These are phyloP conservation scores for Stegophylla sp. DNA, from an alignment of 2,888 invertebrate species.

Conservation along the genomic window DNA sequence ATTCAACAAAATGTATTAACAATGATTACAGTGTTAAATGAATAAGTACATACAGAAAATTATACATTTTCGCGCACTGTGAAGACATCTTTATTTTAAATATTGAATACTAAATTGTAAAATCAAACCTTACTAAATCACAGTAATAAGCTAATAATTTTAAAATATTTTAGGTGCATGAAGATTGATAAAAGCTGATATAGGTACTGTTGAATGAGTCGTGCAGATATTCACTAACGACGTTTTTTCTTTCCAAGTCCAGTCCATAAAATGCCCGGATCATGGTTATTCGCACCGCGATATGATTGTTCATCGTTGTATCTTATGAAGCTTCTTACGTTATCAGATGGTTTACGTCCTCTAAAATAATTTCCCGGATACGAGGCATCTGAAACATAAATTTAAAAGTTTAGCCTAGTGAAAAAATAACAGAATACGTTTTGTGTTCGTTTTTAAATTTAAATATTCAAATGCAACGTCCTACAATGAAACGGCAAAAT, in stretches of 20 bases:
- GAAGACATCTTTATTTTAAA: constrained; percentile 24
- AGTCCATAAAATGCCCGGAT: constrained; percentile 74
- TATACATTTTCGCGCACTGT: background rate
- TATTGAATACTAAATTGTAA: background rate
- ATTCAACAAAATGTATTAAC: too few relatives aligned
- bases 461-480: too few relatives aligned
- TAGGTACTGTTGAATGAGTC: constrained; percentile 1
- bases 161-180: background rate
- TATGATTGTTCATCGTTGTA: constrained; percentile 68
- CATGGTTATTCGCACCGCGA: constrained; percentile 71
- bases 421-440: too few relatives aligned
- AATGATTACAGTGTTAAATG: too few relatives aligned
- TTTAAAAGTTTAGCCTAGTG: background rate
- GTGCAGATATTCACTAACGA: constrained; percentile 10
- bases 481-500: too few relatives aligned
- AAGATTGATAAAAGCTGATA: constrained; percentile 27
- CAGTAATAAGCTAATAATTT: background rate
- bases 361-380: constrained; percentile 53
- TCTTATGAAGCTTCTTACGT: constrained; percentile 70
- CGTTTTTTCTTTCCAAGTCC: constrained; percentile 68
- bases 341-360: constrained; percentile 65
- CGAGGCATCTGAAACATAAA: constrained; percentile 33
- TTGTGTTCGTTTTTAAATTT: too few relatives aligned
- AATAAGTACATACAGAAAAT: too few relatives aligned
- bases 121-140: constrained; percentile 28